Evolutionary conservation across 2,888 invertebrate species (phyloP), one percentile per base, ranked within the genome.

Genomic region (Apodemia mormo): DNA sequence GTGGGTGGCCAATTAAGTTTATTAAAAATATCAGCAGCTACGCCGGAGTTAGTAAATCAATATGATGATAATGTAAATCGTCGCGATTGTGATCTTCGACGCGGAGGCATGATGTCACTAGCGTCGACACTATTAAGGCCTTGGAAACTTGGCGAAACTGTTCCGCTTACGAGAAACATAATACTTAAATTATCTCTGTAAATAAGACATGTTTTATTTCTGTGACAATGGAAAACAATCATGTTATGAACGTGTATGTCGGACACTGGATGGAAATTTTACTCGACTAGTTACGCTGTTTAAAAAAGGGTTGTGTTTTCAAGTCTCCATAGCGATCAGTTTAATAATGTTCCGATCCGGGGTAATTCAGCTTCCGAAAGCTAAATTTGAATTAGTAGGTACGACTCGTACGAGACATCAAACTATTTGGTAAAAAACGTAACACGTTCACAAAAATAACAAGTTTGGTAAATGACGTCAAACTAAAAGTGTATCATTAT

Each of bases 61-160:
- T 88, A 87, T 81, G 83, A 85, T 83, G 85, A 86, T 90, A 86
- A 88, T 88, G 87, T 90, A 88, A 89, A 89, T 88, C 86, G 88
- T 84, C 81, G 82, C 83, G 91, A 90, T 89, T 87, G 88, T 87
- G 80, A 89, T 90, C 89, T 85, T 80, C 79, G 78, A 78, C 80
- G 81, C 80, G 78, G 80, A 80, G 79, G 82, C 80, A 85, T 91
- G 91, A 91, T 88, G 89, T 89, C 90, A 91, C 82, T 75, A 71
- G 72, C 72, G 75, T 61, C 33, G 58, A 61, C 33, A 61, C 58
- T 33, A 61, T 61, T 61, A 54, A 74, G 76, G 75, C 79, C 77
- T 78, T 77, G 77, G 71, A 66, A 71, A 71, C 70, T 72, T 71
- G 70, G 71, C 73, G 69, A 72, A 75, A 74, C 75, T 75, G 72